These are phyloP conservation scores for Cryptocephalus moraei DNA, from an alignment of 2,888 invertebrate species.

Conservation along the genomic window DNA sequence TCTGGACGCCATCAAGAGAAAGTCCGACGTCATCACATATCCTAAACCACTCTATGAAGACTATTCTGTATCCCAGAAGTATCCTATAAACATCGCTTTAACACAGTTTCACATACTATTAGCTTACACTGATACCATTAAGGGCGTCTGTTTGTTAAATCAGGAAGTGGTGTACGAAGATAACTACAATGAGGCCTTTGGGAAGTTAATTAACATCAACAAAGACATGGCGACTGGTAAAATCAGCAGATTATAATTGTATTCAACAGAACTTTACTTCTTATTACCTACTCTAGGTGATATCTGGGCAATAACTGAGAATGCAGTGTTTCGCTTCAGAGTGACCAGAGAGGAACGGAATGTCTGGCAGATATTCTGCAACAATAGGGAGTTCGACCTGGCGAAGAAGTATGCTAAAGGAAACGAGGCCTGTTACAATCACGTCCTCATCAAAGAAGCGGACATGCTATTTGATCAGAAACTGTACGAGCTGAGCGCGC, in stretches of 20 bases:
- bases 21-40: slow-evolving; percentile 36
- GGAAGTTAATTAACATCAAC: slow-evolving; percentile 67
- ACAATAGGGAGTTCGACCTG: slow-evolving; percentile 73
- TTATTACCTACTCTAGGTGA: slow-evolving; percentile 34
- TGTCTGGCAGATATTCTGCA: slow-evolving; percentile 82
- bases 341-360: slow-evolving; percentile 76
- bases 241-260: no score
- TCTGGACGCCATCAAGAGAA: slow-evolving; percentile 41
- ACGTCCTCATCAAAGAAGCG: slow-evolving; percentile 80
- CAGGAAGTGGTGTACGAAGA: slow-evolving; percentile 83
- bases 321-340: slow-evolving; percentile 76
- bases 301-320: slow-evolving; percentile 82
- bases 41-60: slow-evolving; percentile 34
- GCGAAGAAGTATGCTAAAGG: slow-evolving; percentile 77
- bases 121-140: slow-evolving; percentile 72
- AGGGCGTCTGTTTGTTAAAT: slow-evolving; percentile 75
- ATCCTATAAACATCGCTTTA: slow-evolving; percentile 65
- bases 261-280: no score
- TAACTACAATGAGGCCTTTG: slow-evolving; percentile 67
- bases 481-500: slow-evolving; percentile 74
- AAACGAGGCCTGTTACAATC: slow-evolving; percentile 72
- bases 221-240: slow-evolving; percentile 63
- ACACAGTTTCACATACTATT: slow-evolving; percentile 87
- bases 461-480: slow-evolving; percentile 71
- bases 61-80: slow-evolving; percentile 28